Conservation (phyloP, 30 jellyfish, hydroid and myxozoan species). For the Pseudorhiza aurosa region DNA sequence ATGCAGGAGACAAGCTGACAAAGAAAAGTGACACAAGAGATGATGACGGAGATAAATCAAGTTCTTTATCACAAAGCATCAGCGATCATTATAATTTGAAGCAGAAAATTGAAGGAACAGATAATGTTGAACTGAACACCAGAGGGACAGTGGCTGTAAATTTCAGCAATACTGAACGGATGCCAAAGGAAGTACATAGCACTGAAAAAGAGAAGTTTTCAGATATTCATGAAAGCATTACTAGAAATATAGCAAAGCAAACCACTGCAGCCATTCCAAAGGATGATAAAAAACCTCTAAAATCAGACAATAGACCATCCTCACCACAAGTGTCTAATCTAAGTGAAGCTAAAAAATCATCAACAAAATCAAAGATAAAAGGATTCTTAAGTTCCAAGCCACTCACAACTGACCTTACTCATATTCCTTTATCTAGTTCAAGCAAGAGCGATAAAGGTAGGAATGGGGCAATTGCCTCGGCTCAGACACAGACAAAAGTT, state of each 20-base stretch:
- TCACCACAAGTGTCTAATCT: conserved; percentile 22
- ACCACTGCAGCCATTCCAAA: background rate
- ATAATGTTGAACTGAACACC: background rate
- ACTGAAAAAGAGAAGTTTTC: conserved; percentile 32
- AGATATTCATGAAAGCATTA: conserved; percentile 55
- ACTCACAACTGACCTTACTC: conserved; percentile 77
- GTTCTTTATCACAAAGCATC: conserved; percentile 26
- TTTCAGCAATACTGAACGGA: background rate
- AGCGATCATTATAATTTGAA: conserved; percentile 65
- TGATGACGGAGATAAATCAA: background rate
- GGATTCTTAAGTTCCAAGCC: conserved; percentile 58
- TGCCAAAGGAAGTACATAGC: background rate
- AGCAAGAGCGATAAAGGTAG: conserved; percentile 21
- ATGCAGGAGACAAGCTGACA: background rate
- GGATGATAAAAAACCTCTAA: conserved; percentile 8
- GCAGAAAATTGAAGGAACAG: conserved; percentile 30
- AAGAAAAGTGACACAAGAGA: background rate
- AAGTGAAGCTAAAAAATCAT: conserved; percentile 15
- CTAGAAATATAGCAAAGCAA: conserved; percentile 21
- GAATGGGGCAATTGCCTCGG: background rate
- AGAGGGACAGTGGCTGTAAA: background rate
- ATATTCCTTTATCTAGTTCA: conserved; percentile 54
- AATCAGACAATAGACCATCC: conserved; percentile 10
- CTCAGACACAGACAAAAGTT: conserved; percentile 56
- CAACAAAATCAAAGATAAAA: conserved; percentile 58